A percentile compares a stretch with the other conserved stretches of the same genome.
These are phyloP conservation scores for Syngnathus acus DNA, from an alignment of 2,797 vertebrate species.

Conservation along the genomic window DNA sequence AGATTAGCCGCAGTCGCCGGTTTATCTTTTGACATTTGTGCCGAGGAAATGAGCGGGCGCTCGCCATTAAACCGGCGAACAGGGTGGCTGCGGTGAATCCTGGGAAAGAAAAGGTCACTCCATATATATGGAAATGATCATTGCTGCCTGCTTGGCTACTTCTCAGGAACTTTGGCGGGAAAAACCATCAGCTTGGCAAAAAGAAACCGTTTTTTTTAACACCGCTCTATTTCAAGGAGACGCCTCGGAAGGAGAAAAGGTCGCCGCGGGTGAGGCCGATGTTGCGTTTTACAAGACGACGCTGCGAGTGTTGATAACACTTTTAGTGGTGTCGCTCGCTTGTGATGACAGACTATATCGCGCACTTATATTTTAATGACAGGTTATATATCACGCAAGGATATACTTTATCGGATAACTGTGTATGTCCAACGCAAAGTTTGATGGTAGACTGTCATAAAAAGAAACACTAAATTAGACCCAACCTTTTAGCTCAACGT, in stretches of 20 bases:
- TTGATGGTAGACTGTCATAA: not conserved
- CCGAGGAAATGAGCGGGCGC: constrained; percentile 29
- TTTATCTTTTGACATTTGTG: constrained; percentile 44
- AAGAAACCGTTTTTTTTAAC: not conserved
- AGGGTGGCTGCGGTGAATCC: constrained; percentile 19
- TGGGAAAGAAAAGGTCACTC: constrained; percentile 8
- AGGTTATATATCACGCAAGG: not conserved
- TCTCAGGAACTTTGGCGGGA: not conserved
- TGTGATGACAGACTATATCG: not conserved
- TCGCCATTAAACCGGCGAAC: constrained; percentile 42
- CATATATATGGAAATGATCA: constrained; percentile 12
- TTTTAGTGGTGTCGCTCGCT: not conserved
- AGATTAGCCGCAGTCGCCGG: constrained; percentile 46
- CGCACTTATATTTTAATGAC: not conserved
- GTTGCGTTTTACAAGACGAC: not conserved
- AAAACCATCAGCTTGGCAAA: not conserved
- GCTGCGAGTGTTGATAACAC: not conserved
- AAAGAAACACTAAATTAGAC: not conserved
- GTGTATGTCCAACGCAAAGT: not conserved
- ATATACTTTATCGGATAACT: not conserved
- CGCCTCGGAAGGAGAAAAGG: not conserved
- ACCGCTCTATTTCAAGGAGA: not conserved
- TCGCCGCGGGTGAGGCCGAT: no score
- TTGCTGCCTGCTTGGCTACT: not conserved
- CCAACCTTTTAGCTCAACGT: no score